phyloP scores from a whole-genome alignment of 2,113 vertebrate genomes.

The Poecile atricapillus region DNA sequence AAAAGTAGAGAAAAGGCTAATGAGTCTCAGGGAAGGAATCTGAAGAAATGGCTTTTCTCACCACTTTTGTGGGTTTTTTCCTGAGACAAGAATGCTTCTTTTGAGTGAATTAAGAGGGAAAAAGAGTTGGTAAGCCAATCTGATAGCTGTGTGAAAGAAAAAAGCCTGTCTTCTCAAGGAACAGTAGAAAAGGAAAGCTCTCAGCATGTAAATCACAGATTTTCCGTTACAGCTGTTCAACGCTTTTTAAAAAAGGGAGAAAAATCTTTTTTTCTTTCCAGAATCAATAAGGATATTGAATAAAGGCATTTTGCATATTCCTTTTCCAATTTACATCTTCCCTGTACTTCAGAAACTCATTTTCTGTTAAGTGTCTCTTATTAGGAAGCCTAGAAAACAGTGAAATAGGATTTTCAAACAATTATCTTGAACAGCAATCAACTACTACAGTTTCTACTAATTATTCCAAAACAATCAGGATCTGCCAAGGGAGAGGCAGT shows the following conservation, averaged over 20 bases:
- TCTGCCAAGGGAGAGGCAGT: background rate
- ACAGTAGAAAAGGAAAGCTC: background rate
- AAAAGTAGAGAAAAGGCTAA: background rate
- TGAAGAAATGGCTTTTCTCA: background rate
- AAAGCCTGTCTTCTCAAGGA: background rate
- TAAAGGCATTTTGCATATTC: background rate
- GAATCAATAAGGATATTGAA: background rate
- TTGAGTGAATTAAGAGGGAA: background rate
- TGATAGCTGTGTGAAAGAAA: background rate
- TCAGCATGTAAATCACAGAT: background rate
- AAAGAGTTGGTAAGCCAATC: background rate
- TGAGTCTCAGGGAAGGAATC: background rate
- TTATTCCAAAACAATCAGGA: background rate
- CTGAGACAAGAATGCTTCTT: background rate
- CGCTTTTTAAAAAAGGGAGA: background rate
- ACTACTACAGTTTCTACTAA: background rate
- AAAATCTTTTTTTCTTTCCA: background rate
- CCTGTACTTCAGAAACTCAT: background rate
- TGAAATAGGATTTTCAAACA: background rate
- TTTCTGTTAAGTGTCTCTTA: background rate
- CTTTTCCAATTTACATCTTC: background rate
- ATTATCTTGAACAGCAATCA: background rate
- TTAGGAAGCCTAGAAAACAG: background rate
- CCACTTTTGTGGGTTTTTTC: background rate
- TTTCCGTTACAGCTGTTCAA: background rate